These are phyloP conservation scores for Mirza zaza DNA, from an alignment of 2,113 vertebrate species.

Conservation along the genomic window DNA sequence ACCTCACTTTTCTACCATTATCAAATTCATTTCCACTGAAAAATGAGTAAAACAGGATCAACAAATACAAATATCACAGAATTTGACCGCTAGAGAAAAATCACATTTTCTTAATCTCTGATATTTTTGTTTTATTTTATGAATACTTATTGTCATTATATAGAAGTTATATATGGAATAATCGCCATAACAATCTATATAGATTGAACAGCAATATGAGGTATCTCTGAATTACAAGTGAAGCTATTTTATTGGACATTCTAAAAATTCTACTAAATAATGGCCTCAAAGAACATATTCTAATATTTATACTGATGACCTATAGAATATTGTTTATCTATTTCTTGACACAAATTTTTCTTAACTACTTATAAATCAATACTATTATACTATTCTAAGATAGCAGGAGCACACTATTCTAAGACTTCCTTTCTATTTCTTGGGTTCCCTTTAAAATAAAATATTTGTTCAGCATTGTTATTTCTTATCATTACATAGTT, in stretches of 20 bases:
- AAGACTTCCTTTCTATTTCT: not conserved
- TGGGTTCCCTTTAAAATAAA: not conserved
- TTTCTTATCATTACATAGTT: not conserved
- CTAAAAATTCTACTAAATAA: slow-evolving; percentile 1
- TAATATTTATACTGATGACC: slow-evolving; percentile 1
- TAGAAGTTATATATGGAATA: not conserved
- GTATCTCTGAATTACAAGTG: not conserved
- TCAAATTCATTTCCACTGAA: not conserved
- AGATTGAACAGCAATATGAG: slow-evolving; percentile 3
- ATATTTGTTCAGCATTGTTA: not conserved
- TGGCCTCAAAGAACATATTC: not conserved
- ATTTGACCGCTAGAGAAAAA: not conserved
- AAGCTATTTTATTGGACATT: not conserved
- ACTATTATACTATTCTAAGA: not conserved
- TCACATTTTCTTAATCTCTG: not conserved
- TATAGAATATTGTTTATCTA: not conserved
- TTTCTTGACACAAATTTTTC: not conserved
- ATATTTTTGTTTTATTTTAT: not conserved
- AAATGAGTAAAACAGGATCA: not conserved
- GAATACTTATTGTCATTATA: not conserved
- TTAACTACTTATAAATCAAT: not conserved
- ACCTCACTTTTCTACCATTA: not conserved
- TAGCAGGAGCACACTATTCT: not conserved
- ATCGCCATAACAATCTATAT: not conserved
- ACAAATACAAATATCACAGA: not conserved